Percentiles rank a stretch among this genome's conserved stretches.
phyloP scores from a whole-genome alignment of 2,797 vertebrate species.

The Coranthus polyacanthus region DNA sequence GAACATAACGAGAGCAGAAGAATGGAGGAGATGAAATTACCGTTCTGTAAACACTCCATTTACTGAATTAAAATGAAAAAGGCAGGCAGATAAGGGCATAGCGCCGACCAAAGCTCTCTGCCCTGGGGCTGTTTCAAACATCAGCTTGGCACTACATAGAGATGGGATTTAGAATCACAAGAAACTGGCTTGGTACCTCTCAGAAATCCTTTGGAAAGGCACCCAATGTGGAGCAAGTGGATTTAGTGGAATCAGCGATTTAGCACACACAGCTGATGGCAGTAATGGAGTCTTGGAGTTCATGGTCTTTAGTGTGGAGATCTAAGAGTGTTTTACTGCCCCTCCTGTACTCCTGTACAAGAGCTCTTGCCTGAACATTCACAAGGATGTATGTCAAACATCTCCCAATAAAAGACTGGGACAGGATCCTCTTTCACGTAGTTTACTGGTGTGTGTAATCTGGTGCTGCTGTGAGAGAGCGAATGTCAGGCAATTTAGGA shows the following conservation, averaged over 20 bases:
- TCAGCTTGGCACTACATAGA: conserved; percentile 41
- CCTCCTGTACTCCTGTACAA: too few relatives aligned
- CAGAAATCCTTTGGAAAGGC: conserved; percentile 51
- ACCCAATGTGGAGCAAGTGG: conserved; percentile 44
- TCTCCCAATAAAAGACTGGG: conserved; percentile 19
- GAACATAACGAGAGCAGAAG: background rate
- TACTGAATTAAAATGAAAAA: conserved; percentile 20
- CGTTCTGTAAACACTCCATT: conserved; percentile 13
- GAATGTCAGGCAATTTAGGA: conserved; percentile 60
- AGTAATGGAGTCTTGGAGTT: conserved; percentile 47
- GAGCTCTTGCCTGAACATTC: background rate
- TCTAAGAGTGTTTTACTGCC: conserved; percentile 31
- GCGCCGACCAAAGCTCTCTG: conserved; percentile 22
- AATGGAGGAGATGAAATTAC: background rate
- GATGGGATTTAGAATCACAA: conserved; percentile 53
- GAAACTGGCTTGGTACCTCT: conserved; percentile 37
- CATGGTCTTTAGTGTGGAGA: conserved; percentile 34
- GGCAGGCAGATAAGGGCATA: conserved; percentile 26
- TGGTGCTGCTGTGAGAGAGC: conserved; percentile 38
- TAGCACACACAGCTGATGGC: conserved; percentile 33
- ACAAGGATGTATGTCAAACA: conserved; percentile 4
- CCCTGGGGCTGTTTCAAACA: conserved; percentile 38
- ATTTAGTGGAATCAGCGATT: conserved; percentile 56
- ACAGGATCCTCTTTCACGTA: conserved; percentile 45
- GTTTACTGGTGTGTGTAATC: too few relatives aligned